phyloP scores from a whole-genome alignment of 2,888 invertebrate species.

The Rotaria macrura region DNA sequence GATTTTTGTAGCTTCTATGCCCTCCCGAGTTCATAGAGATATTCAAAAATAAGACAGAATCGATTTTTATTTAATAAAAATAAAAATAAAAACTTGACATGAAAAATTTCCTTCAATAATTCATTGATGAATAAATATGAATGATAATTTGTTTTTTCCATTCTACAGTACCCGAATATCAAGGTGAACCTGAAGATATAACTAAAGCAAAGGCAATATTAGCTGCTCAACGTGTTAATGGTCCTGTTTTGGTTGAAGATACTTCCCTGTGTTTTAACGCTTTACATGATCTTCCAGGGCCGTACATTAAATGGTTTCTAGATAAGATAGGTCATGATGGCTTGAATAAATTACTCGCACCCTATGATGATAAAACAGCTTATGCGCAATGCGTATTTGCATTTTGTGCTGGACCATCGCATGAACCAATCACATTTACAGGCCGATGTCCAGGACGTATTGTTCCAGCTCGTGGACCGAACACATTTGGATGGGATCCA shows the following conservation, averaged over 20 bases:
- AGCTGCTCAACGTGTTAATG: slow-evolving; percentile 65
- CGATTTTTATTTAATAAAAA: no score
- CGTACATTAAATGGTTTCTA: slow-evolving; percentile 65
- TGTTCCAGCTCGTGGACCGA: slow-evolving; percentile 71
- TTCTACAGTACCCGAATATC: slow-evolving; percentile 67
- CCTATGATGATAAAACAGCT: slow-evolving; percentile 77
- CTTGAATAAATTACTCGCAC: slow-evolving; percentile 47
- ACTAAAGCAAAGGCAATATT: slow-evolving; percentile 73
- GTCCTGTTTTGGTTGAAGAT: slow-evolving; percentile 83
- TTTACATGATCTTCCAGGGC: slow-evolving; percentile 73
- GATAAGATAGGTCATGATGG: slow-evolving; percentile 36
- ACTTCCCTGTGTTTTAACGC: slow-evolving; percentile 86
- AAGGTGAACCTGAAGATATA: slow-evolving; percentile 81
- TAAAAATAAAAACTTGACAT: no score
- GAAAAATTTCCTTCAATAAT: no score
- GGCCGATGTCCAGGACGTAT: slow-evolving; percentile 74
- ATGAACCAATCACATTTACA: slow-evolving; percentile 59
- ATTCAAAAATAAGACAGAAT: no score
- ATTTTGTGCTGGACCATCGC: slow-evolving; percentile 52
- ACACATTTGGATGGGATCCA: slow-evolving; percentile 93
- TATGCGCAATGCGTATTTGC: slow-evolving; percentile 84
- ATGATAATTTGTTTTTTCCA: not conserved
- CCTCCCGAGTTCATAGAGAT: no score
- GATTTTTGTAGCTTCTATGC: no score
- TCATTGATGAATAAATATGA: no score